A percentile compares a stretch with the other conserved stretches of the same genome.
Conservation (phyloP, 2,888 invertebrate genomes). For the Tenodera sinensis region DNA sequence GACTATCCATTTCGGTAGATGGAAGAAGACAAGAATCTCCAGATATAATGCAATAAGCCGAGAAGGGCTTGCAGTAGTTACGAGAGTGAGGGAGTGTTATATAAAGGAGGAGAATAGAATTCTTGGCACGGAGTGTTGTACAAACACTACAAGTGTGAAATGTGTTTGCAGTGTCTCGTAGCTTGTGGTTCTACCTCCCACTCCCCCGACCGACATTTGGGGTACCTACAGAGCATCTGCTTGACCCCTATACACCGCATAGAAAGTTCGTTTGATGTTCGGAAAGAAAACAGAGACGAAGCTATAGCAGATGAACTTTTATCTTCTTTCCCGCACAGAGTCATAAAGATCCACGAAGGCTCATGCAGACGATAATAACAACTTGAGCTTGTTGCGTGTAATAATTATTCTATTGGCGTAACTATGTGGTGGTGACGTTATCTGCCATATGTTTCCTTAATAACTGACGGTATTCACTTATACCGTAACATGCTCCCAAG, state of each 20-base stretch:
- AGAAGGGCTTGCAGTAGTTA: background rate
- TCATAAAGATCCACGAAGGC: conserved; percentile 11
- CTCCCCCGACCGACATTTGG: background rate
- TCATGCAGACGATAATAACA: conserved; percentile 1
- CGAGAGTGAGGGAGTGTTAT: background rate
- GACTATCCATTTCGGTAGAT: too few species aligned
- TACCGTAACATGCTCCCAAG: background rate
- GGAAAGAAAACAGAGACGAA: background rate
- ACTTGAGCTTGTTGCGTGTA: background rate
- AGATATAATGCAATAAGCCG: too few species aligned
- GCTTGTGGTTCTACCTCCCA: background rate
- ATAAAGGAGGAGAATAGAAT: background rate
- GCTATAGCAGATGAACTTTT: background rate
- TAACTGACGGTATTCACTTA: background rate
- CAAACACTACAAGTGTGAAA: background rate
- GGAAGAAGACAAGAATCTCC: too few species aligned
- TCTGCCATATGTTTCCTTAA: background rate
- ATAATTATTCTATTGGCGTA: background rate
- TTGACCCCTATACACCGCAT: conserved; percentile 5
- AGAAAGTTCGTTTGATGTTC: background rate
- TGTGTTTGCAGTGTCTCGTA: background rate
- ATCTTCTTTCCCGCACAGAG: background rate
- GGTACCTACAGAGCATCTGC: background rate
- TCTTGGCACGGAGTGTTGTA: background rate
- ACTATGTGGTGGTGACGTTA: background rate